A percentile compares a stretch with the other conserved stretches of the same genome.
Conservation (phyloP, 2,888 invertebrate species). For the Adelognathus sp. region DNA sequence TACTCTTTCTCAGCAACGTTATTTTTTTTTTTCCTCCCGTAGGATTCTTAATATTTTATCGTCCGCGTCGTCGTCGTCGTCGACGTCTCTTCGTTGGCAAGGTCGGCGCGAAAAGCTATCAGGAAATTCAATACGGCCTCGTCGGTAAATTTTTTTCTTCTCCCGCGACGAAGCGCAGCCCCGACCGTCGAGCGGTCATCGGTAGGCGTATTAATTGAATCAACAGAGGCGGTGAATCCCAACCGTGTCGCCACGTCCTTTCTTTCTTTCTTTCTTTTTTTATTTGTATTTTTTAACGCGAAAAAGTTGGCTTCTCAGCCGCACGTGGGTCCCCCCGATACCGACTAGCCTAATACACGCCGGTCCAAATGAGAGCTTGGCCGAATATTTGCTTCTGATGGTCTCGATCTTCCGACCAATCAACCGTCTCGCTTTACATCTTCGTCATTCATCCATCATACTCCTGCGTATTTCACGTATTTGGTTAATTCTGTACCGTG, state of each 20-base stretch:
- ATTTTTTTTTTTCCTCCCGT: not conserved
- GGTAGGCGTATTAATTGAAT: constrained; percentile 33
- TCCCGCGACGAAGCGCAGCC: constrained; percentile 7
- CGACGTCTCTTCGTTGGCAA: constrained; percentile 7
- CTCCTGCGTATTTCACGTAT: not conserved
- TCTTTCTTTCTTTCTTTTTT: constrained; percentile 2
- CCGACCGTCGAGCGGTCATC: constrained; percentile 27
- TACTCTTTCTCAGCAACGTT: not conserved
- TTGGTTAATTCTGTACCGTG: not conserved
- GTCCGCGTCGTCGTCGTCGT: not conserved
- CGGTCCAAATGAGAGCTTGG: not conserved
- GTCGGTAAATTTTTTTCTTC: constrained; percentile 1
- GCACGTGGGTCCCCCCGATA: too few species aligned
- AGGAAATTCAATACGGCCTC: constrained; percentile 37
- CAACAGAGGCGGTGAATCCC: constrained; percentile 23
- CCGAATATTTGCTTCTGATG: not conserved
- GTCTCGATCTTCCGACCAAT: not conserved
- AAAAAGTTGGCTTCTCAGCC: not conserved
- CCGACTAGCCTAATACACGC: too few species aligned
- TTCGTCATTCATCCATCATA: not conserved
- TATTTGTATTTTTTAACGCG: not conserved
- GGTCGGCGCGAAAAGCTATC: constrained; percentile 22
- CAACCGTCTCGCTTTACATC: not conserved
- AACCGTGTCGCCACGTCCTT: constrained; percentile 1
- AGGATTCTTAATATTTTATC: constrained; percentile 21